These are phyloP conservation scores for Mesorhabditis sp. DNA, from an alignment of 2,888 invertebrate species.

Conservation along the genomic window DNA sequence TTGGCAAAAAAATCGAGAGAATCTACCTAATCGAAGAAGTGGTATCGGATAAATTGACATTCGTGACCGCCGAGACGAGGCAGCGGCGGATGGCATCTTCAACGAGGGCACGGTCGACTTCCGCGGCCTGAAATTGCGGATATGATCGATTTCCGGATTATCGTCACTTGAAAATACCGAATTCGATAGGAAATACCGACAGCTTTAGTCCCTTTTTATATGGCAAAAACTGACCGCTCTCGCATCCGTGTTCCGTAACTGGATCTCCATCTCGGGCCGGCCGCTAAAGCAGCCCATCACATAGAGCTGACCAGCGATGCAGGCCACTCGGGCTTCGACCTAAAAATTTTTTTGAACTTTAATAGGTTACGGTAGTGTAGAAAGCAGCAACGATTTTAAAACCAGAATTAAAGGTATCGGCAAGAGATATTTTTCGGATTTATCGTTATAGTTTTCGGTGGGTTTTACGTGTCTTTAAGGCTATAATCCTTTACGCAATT, in stretches of 20 bases:
- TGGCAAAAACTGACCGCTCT: no score
- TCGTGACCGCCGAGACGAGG: conserved; percentile 54
- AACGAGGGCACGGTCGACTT: conserved; percentile 37
- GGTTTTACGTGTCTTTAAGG: background rate
- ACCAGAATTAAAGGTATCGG: background rate
- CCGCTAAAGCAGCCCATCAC: conserved; percentile 56
- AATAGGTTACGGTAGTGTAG: background rate
- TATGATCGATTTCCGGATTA: no score
- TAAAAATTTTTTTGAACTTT: conserved; percentile 16
- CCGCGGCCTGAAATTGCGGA: conserved; percentile 18
- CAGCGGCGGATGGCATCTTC: conserved; percentile 59
- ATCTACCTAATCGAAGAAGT: background rate
- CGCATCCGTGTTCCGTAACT: conserved; percentile 40
- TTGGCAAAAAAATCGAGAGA: no score
- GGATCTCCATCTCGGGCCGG: conserved; percentile 49
- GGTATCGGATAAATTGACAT: conserved; percentile 49
- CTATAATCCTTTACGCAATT: no score
- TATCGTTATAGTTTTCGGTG: conserved; percentile 7
- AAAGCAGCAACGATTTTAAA: background rate
- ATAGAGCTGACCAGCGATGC: conserved; percentile 55
- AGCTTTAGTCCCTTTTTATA: no score
- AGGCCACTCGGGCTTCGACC: conserved; percentile 54
- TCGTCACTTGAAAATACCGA: no score
- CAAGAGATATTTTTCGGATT: background rate
- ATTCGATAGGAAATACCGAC: no score